A percentile compares a stretch with the other conserved stretches of the same genome.
These are phyloP conservation scores for Dryocosmus kuriphilus DNA, from an alignment of 2,888 invertebrate genomes.

Conservation along the genomic window DNA sequence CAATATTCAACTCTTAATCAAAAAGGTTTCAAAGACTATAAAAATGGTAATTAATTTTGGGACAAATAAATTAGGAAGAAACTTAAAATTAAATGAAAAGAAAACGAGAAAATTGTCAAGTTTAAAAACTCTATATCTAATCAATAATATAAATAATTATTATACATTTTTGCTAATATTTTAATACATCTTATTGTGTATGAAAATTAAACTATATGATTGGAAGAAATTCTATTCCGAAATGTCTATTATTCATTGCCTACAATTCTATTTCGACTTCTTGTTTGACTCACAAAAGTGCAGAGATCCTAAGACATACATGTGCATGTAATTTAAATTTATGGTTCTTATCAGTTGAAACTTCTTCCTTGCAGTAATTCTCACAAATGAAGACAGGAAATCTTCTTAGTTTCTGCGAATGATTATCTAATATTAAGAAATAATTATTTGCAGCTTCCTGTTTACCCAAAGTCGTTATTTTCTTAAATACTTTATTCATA, in stretches of 20 bases:
- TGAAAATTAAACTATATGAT: background rate
- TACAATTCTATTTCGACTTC: background rate
- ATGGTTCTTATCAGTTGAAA: conserved; percentile 40
- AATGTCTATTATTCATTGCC: background rate
- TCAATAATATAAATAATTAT: too few species aligned
- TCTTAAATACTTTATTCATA: background rate
- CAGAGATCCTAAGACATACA: background rate
- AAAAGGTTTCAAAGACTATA: too few species aligned
- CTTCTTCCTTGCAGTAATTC: conserved; percentile 11
- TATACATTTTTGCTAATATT: background rate
- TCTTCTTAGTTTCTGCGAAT: background rate
- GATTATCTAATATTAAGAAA: background rate
- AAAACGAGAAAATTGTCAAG: too few species aligned
- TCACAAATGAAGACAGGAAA: background rate
- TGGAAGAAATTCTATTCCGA: background rate
- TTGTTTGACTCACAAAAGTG: conserved; percentile 18
- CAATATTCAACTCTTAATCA: too few species aligned
- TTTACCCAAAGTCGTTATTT: background rate
- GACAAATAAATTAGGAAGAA: too few species aligned
- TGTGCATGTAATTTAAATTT: conserved; percentile 34
- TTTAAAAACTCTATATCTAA: too few species aligned
- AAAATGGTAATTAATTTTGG: too few species aligned
- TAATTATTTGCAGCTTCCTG: background rate
- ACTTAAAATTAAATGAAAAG: too few species aligned
- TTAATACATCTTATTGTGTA: background rate